Base-by-base conservation (phyloP, 1,140 invertebrate genomes). In the Drosophila neocordata region DNA sequence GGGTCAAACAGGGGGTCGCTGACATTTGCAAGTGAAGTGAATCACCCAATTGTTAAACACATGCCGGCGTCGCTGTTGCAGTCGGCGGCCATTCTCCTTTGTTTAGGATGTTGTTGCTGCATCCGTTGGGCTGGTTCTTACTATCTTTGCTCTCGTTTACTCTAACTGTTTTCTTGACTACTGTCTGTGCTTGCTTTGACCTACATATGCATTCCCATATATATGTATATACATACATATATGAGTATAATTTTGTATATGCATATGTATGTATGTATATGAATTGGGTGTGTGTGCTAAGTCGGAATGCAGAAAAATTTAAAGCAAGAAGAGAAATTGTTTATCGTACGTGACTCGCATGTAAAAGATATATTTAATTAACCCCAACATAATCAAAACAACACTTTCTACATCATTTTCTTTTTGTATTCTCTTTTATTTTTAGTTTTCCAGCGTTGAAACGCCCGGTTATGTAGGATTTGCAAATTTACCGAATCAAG, bases 401-500 rank as follows among this genome's bases (percentile, higher is more conserved):
- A 20, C 20, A 62, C 61, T 55, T 55, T 15, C 20, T 27, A 48
- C 15, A 35, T 60, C 60, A 31, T 38, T 35, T 15, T 53, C 41
- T n/a, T 37, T 52, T 15, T 13, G 0, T 34, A 34, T 8, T 53
- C 12, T 11, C 60, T 9, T 35, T 24, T 27, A 27, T 48, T 62
- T 74, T 2, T 41, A 97, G 96, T 97, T 96, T 93, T 94, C 95
- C 9, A 95, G 95, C 79, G 91, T 96, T 62, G 96, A 97, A 92
- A 96, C 96, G 2, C 95, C 96, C 55, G 96, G 96, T 8, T 98
- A 98, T 93, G 96, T 98, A 51, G 97, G 97, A 9, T 98, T 98
- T 92, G 97, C 97, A n/a, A 98, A 97, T 93, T 90, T 97, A 61
- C 98, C 98, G 0, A 99, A 99, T 92, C 98, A 99, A 93, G 97